Evolutionary conservation across 2,888 invertebrate species (phyloP).

Genomic region (Bruchidius siliquastri): DNA sequence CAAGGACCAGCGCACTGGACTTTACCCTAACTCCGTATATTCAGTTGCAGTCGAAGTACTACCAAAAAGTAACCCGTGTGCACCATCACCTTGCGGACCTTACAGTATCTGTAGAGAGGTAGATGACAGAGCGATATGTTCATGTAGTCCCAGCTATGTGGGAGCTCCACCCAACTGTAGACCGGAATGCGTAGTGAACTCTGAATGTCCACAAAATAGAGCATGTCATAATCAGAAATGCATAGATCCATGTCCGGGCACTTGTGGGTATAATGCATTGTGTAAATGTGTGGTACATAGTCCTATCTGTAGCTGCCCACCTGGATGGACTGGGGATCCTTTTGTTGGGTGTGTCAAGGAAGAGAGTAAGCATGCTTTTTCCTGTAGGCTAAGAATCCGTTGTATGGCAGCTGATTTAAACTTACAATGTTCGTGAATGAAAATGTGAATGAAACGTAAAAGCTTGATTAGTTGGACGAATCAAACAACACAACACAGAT

Average conservation of each 20-base stretch:
- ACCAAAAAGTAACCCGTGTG: slow-evolving; percentile 60
- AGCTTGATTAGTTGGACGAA: too few species aligned
- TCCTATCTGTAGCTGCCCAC: slow-evolving; percentile 71
- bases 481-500: too few species aligned
- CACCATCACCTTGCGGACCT: slow-evolving; percentile 74
- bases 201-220: slow-evolving; percentile 69
- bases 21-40: slow-evolving; percentile 6
- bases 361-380: slow-evolving; percentile 54
- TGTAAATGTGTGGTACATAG: slow-evolving; percentile 78
- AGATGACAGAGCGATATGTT: slow-evolving; percentile 71
- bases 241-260: slow-evolving; percentile 70
- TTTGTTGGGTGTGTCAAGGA: slow-evolving; percentile 64
- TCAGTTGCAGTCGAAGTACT: slow-evolving; percentile 38
- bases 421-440: too few species aligned
- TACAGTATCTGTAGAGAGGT: slow-evolving; percentile 70
- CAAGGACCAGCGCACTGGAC: neutral
- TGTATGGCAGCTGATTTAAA: neutral
- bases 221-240: slow-evolving; percentile 77
- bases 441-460: too few species aligned
- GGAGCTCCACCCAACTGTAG: slow-evolving; percentile 73
- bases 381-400: neutral
- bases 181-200: slow-evolving; percentile 74
- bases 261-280: slow-evolving; percentile 71
- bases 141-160: slow-evolving; percentile 66
- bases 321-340: slow-evolving; percentile 69